Conservation (phyloP, 1,140 invertebrate species). For the Holotrichia oblita region DNA sequence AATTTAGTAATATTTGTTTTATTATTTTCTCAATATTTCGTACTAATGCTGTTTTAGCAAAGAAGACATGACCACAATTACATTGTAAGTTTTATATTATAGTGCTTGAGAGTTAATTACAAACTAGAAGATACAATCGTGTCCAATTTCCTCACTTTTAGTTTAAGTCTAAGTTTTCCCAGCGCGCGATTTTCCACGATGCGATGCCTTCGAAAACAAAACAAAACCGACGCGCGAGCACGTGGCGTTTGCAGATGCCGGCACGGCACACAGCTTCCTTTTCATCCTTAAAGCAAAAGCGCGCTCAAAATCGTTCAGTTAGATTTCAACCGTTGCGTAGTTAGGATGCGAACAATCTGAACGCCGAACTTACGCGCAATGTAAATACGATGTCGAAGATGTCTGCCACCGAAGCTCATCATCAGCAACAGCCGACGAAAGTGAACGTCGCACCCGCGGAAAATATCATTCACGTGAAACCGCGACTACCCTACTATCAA, state of each 20-base stretch:
- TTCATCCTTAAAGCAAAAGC: slow-evolving; percentile 15
- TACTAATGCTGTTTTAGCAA: no score
- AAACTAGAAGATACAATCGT: background rate
- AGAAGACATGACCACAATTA: no score
- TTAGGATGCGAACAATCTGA: slow-evolving; percentile 6
- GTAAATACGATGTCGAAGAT: slow-evolving; percentile 44
- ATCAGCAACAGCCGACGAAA: slow-evolving; percentile 47
- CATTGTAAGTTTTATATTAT: background rate
- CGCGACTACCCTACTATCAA: slow-evolving; percentile 49
- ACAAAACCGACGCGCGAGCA: slow-evolving; percentile 12
- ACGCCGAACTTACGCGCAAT: slow-evolving; percentile 30
- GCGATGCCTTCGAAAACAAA: slow-evolving; percentile 16
- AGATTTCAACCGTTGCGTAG: slow-evolving; percentile 36
- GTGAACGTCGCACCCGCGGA: background rate
- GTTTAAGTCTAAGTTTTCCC: background rate
- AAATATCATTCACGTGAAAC: slow-evolving; percentile 39
- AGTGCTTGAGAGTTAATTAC: background rate
- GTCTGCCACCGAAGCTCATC: slow-evolving; percentile 49
- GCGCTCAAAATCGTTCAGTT: slow-evolving; percentile 41
- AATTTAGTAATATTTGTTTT: no score
- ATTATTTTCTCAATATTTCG: background rate
- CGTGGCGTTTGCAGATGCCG: slow-evolving; percentile 18
- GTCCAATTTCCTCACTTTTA: background rate
- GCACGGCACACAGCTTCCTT: slow-evolving; percentile 17
- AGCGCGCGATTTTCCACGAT: background rate